phyloP scores from a whole-genome alignment of 2,888 invertebrate species.

The Galeopsomyia nigrocyanea region DNA sequence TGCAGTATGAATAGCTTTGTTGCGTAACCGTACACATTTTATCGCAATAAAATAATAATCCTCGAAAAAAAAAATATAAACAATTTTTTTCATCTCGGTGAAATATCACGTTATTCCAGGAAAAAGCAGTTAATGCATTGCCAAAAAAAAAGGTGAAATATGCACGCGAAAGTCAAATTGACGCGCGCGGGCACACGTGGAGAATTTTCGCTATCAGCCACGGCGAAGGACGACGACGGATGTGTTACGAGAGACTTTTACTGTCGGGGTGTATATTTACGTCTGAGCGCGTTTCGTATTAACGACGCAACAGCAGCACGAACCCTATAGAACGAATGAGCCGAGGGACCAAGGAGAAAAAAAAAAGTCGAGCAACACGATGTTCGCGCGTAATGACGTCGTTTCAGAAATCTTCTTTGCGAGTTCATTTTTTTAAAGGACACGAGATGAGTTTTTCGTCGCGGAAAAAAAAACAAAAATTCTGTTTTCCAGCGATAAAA shows the following conservation, averaged over 20 bases:
- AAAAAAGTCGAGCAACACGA: conserved; percentile 1
- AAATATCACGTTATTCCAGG: too few species aligned
- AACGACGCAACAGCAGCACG: neutral
- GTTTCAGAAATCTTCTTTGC: conserved; percentile 2
- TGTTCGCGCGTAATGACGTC: neutral
- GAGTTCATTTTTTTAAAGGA: too few species aligned
- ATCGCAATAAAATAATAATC: too few species aligned
- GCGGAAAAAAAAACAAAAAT: too few species aligned
- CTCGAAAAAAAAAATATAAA: too few species aligned
- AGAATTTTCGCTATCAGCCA: conserved; percentile 37
- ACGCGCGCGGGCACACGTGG: conserved; percentile 20
- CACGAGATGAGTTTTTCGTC: too few species aligned
- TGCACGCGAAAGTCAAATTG: neutral
- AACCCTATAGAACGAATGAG: neutral
- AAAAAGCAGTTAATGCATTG: too few species aligned
- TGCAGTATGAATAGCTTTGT: too few species aligned
- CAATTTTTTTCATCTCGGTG: too few species aligned
- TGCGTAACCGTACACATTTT: too few species aligned
- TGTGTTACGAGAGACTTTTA: conserved; percentile 40
- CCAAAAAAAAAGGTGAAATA: too few species aligned
- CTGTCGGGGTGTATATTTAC: conserved; percentile 17
- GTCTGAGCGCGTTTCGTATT: neutral
- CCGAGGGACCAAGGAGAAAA: conserved; percentile 10
- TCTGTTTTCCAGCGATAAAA: too few species aligned
- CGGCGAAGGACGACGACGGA: conserved; percentile 28